phyloP scores from a whole-genome alignment of 2,888 invertebrate species.

The Lasioglossum calceatum region DNA sequence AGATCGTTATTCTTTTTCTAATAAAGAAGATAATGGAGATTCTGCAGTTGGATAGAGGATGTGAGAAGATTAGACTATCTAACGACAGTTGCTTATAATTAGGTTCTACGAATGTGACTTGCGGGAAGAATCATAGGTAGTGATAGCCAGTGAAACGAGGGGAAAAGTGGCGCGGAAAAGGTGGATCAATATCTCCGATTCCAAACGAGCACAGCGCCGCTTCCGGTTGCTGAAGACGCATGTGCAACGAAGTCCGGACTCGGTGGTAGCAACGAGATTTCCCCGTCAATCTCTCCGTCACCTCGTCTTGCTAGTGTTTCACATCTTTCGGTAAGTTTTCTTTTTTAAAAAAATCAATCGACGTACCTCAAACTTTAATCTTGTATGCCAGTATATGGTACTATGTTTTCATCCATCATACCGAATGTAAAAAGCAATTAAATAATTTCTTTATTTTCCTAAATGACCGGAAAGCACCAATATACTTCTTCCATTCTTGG shows the following conservation, averaged over 20 bases:
- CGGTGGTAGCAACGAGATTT: constrained; percentile 17
- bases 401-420: background rate
- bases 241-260: constrained; percentile 25
- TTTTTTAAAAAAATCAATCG: background rate
- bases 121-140: constrained; percentile 48
- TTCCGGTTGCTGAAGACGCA: constrained; percentile 41
- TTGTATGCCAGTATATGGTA: too few species aligned
- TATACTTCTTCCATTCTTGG: background rate
- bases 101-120: constrained; percentile 68
- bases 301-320: background rate
- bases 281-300: constrained; percentile 22
- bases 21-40: background rate
- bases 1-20: background rate
- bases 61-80: constrained; percentile 14
- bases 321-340: constrained; percentile 28
- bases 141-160: constrained; percentile 42
- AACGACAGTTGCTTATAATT: constrained; percentile 64
- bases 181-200: constrained; percentile 80
- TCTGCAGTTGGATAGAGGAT: background rate
- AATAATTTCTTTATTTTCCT: background rate
- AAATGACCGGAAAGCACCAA: background rate
- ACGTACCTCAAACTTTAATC: background rate
- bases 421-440: background rate
- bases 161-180: constrained; percentile 64
- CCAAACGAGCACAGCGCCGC: constrained; percentile 70